Conservation (phyloP, 2,113 vertebrate species). For the Laticauda colubrina region DNA sequence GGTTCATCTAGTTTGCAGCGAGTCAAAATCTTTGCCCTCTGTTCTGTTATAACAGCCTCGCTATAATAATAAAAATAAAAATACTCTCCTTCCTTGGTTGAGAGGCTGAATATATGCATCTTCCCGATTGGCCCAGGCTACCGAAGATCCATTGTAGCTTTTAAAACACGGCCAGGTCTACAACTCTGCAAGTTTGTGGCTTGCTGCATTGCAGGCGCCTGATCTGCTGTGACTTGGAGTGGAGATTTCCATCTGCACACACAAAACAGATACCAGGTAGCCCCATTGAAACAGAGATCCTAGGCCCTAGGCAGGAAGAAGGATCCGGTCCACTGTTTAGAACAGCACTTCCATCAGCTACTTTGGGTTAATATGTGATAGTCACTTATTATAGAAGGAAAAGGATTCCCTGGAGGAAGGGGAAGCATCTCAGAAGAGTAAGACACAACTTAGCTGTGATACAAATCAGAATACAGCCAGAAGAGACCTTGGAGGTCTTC, state of each 20-base stretch:
- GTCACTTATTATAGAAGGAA: background rate
- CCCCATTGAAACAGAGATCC: background rate
- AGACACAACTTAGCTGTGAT: background rate
- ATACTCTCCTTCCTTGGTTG: accelerated
- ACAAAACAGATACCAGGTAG: background rate
- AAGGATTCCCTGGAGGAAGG: background rate
- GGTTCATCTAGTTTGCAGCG: background rate
- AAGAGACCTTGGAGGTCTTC: background rate
- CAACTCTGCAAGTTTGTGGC: background rate
- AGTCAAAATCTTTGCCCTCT: background rate
- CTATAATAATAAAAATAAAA: background rate
- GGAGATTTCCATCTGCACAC: background rate
- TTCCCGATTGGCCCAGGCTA: background rate
- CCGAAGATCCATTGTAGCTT: background rate
- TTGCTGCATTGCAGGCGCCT: background rate
- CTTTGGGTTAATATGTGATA: background rate
- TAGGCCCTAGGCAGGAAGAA: background rate
- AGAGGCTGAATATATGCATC: background rate
- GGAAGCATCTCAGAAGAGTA: background rate
- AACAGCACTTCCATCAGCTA: background rate
- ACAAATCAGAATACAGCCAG: background rate
- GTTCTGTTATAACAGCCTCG: background rate
- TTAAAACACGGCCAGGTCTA: background rate
- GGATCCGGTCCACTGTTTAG: background rate
- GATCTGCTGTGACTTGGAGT: background rate